Evolutionary conservation across 2,113 vertebrate genomes (phyloP).

Genomic region (Pungitius pungitius): DNA sequence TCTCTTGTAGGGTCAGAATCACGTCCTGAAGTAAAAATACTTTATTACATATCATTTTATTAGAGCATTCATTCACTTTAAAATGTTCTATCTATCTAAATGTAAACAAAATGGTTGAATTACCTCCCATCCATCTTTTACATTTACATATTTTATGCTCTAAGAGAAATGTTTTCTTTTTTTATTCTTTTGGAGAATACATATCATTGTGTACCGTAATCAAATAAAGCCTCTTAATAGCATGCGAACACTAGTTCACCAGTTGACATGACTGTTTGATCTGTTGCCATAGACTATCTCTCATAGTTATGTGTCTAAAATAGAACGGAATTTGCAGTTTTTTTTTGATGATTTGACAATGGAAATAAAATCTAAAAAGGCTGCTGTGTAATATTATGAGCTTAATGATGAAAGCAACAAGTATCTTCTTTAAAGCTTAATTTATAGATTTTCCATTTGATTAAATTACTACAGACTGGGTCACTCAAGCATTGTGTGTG

Average conservation of each 20-base stretch:
- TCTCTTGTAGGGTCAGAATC: constrained; percentile 97
- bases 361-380: neutral
- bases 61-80: too few species aligned
- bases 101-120: too few species aligned
- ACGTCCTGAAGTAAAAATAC: constrained; percentile 84
- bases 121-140: neutral
- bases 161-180: neutral
- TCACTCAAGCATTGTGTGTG: neutral
- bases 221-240: neutral
- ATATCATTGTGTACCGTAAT: neutral
- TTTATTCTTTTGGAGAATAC: neutral
- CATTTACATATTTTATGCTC: neutral
- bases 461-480: constrained; percentile 7
- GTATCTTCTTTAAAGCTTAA: neutral
- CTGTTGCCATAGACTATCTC: neutral
- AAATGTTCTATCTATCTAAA: too few species aligned
- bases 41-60: too few species aligned
- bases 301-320: neutral
- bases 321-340: neutral
- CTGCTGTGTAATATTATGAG: neutral
- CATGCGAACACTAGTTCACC: neutral
- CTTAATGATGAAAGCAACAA: neutral
- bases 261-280: neutral
- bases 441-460: neutral
- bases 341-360: neutral